Conservation (phyloP, 1,140 invertebrate species). For the Myzus persicae region DNA sequence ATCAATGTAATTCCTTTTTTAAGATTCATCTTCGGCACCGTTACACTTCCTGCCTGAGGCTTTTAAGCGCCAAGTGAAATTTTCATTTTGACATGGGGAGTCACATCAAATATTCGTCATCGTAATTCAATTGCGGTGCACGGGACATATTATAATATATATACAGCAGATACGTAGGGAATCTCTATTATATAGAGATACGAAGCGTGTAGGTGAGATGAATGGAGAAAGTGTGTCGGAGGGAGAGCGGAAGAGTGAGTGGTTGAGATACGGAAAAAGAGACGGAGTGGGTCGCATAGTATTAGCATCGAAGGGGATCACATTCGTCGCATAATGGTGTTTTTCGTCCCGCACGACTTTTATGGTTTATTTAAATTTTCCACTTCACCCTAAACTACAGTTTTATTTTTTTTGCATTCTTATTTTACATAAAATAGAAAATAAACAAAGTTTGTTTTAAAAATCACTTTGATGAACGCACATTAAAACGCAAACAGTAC, state of each 20-base stretch:
- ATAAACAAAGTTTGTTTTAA: slow-evolving; percentile 19
- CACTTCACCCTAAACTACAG: neutral
- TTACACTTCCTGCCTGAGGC: neutral
- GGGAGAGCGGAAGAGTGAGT: neutral
- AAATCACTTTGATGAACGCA: slow-evolving; percentile 45
- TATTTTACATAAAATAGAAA: slow-evolving; percentile 34
- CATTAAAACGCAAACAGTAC: neutral
- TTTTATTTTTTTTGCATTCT: neutral
- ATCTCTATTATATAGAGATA: neutral
- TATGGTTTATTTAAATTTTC: slow-evolving; percentile 56
- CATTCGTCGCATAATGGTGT: slow-evolving; percentile 45
- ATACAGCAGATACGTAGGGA: no score
- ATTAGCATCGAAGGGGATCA: slow-evolving; percentile 50
- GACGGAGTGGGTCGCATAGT: neutral
- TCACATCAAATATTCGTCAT: slow-evolving; percentile 50
- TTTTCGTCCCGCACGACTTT: slow-evolving; percentile 42
- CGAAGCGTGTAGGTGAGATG: neutral
- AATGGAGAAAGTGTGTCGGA: neutral
- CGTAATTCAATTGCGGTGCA: slow-evolving; percentile 36
- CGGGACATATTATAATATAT: neutral
- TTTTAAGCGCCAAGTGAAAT: slow-evolving; percentile 15
- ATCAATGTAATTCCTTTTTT: neutral
- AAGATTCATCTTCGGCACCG: neutral
- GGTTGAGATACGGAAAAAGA: neutral
- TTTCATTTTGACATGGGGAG: slow-evolving; percentile 35